A percentile compares a stretch with the other conserved stretches of the same genome.
Conservation (phyloP, 2,113 vertebrate genomes). For the Burhinus oedicnemus region DNA sequence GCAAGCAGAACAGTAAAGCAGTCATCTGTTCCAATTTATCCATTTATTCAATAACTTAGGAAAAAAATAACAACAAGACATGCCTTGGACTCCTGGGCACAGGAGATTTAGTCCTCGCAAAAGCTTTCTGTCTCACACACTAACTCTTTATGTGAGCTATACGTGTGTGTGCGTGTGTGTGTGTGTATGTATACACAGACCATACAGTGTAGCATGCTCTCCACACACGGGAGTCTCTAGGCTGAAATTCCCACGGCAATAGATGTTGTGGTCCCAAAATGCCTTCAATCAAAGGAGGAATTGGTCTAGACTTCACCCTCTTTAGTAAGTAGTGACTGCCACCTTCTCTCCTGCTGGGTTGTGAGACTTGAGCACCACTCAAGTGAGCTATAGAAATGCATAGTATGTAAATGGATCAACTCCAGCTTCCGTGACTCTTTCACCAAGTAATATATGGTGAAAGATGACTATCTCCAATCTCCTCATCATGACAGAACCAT, state of each 20-base stretch:
- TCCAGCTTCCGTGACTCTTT: background rate
- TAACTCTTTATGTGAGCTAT: fast-evolving
- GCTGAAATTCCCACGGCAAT: background rate
- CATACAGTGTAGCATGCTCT: fast-evolving
- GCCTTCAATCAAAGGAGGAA: background rate
- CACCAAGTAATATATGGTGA: background rate
- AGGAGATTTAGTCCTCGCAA: background rate
- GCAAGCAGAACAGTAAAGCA: background rate
- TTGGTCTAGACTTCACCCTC: background rate
- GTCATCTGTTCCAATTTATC: background rate
- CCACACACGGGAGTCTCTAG: background rate
- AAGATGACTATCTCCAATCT: background rate
- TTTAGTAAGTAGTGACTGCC: background rate
- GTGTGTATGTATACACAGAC: background rate
- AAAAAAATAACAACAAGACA: background rate
- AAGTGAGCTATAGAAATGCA: background rate
- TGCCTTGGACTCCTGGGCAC: background rate
- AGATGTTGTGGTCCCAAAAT: background rate
- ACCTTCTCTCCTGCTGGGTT: background rate
- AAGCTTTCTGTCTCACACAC: background rate
- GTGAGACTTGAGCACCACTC: background rate
- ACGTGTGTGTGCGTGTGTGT: fast-evolving
- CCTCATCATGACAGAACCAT: background rate
- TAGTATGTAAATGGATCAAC: background rate
- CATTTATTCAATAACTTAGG: background rate